Evolutionary conservation across 2,888 invertebrate species (phyloP).

Genomic region (Gnatocerus cornutus): DNA sequence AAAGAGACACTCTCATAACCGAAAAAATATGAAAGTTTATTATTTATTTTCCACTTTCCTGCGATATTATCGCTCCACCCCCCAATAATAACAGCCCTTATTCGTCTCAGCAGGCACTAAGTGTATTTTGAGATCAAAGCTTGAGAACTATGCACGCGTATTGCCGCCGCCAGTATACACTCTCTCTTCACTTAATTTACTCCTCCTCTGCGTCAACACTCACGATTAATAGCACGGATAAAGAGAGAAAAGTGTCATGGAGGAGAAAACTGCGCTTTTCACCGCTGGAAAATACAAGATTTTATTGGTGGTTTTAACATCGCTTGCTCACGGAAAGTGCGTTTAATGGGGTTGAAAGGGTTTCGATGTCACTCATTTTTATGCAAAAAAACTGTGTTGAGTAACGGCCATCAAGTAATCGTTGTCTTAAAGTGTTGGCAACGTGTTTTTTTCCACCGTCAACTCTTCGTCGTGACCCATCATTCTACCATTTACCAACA

Average conservation of each 20-base stretch:
- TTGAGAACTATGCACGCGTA: constrained; percentile 55
- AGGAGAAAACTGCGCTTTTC: constrained; percentile 38
- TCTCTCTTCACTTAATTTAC: constrained; percentile 49
- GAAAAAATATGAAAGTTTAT: constrained; percentile 57
- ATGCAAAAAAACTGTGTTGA: no score
- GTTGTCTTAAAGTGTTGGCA: no score
- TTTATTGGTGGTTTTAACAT: constrained; percentile 43
- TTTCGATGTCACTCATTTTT: constrained; percentile 26
- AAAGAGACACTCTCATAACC: constrained; percentile 35
- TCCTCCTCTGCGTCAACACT: constrained; percentile 38
- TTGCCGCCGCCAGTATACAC: constrained; percentile 33
- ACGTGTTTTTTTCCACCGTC: no score
- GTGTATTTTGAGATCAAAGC: constrained; percentile 71
- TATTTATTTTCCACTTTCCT: constrained; percentile 65
- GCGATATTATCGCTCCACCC: constrained; percentile 63
- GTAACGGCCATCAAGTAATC: no score
- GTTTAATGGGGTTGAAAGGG: constrained; percentile 32
- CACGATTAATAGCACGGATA: constrained; percentile 45
- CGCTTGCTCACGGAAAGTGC: constrained; percentile 16
- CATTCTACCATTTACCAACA: no score
- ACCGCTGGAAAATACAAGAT: constrained; percentile 8
- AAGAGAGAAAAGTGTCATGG: constrained; percentile 27
- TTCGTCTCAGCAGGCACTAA: constrained; percentile 69
- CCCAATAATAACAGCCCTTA: constrained; percentile 65
- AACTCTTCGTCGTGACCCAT: no score